These are phyloP conservation scores for Grus americana DNA, from an alignment of 2,113 vertebrate genomes.

Conservation along the genomic window DNA sequence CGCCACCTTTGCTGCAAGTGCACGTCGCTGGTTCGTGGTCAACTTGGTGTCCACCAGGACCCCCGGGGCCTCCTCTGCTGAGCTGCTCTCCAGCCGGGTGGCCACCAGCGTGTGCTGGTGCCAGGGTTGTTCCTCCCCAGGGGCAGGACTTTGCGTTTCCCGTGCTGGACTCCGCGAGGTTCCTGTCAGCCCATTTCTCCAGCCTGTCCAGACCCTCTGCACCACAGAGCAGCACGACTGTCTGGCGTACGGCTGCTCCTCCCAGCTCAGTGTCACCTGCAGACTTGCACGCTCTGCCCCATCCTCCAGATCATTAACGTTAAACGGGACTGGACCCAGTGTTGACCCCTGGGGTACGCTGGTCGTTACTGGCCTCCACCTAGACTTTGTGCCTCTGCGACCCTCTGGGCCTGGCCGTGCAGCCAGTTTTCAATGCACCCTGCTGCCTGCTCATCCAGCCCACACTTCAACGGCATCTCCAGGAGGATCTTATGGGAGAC, in stretches of 20 bases:
- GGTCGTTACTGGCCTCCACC: background rate
- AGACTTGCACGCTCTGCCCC: background rate
- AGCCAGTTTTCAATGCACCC: too few species aligned
- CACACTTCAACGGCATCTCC: background rate
- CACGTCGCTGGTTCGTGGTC: background rate
- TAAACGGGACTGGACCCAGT: background rate
- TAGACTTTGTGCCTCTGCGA: background rate
- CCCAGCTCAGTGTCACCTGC: background rate
- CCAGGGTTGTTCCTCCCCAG: background rate
- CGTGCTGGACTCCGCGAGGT: background rate
- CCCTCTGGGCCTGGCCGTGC: background rate
- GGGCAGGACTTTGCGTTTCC: background rate
- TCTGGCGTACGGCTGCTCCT: background rate
- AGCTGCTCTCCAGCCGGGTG: background rate
- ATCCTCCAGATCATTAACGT: too few species aligned
- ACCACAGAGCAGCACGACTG: background rate
- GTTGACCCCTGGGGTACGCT: background rate
- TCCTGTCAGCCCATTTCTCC: background rate
- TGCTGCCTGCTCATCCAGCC: background rate
- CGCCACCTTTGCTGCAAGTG: too few species aligned
- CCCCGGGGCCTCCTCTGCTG: background rate
- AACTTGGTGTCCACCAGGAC: background rate
- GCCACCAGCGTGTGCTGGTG: background rate
- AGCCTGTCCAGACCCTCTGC: background rate
- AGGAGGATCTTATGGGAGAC: background rate